Conservation (phyloP, 2,888 invertebrate genomes). For the Erebia ligea region DNA sequence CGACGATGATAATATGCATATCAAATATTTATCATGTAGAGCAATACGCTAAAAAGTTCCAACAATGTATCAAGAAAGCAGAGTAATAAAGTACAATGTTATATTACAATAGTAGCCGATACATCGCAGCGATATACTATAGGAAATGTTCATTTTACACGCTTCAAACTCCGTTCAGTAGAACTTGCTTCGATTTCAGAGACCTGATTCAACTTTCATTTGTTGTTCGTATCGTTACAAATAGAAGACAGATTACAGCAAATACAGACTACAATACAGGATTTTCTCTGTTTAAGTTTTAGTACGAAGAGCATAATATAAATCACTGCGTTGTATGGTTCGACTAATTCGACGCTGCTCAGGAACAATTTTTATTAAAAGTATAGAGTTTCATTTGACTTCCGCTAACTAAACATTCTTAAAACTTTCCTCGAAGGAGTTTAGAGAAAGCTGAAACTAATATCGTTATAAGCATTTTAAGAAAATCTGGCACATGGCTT, state of each 20-base stretch:
- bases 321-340: not conserved
- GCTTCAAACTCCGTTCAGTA: not conserved
- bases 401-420: not conserved
- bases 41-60: not conserved
- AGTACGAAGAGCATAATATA: not conserved
- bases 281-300: constrained; percentile 3
- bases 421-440: too few relatives aligned
- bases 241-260: constrained; percentile 21
- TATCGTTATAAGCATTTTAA: too few relatives aligned
- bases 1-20: too few relatives aligned
- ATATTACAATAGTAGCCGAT: not conserved
- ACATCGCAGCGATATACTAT: not conserved
- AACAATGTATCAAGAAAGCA: not conserved
- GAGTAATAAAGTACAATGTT: constrained; percentile 4
- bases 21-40: not conserved
- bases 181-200: constrained; percentile 8
- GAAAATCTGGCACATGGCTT: too few relatives aligned
- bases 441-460: too few relatives aligned
- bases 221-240: constrained; percentile 18
- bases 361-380: not conserved
- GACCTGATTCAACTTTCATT: constrained; percentile 21
- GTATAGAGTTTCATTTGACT: not conserved
- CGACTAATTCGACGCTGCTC: not conserved
- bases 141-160: constrained; percentile 16
- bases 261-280: constrained; percentile 7